Evolutionary conservation across 2,797 vertebrate species (phyloP).

Genomic region (Melanotaenia boesemani): DNA sequence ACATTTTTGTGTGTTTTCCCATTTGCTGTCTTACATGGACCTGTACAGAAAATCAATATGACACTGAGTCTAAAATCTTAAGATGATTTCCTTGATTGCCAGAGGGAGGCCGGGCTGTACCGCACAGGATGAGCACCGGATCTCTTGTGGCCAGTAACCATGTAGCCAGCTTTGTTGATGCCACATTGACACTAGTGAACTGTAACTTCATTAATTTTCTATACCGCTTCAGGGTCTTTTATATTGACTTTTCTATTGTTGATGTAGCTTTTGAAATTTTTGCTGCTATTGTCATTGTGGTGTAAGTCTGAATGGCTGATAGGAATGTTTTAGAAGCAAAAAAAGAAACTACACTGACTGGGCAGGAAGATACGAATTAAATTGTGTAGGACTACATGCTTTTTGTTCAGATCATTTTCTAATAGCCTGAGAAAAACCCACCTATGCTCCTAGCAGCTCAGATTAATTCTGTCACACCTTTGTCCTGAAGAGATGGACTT

Average conservation of each 20-base stretch:
- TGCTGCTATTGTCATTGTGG: background rate
- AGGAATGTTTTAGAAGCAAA: background rate
- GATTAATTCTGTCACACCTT: conserved; percentile 39
- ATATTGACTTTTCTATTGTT: background rate
- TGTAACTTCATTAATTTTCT: background rate
- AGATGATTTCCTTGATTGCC: conserved; percentile 40
- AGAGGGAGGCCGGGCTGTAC: conserved; percentile 16
- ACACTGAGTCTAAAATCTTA: conserved; percentile 30
- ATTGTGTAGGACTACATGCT: background rate
- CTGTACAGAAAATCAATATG: conserved; percentile 37
- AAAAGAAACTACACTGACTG: background rate
- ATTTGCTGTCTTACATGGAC: background rate
- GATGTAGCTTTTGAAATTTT: background rate
- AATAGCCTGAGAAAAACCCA: conserved; percentile 3
- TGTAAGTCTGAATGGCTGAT: conserved; percentile 22
- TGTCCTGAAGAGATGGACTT: conserved; percentile 19
- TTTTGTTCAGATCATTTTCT: conserved; percentile 13
- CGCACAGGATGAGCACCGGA: background rate
- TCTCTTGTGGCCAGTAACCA: background rate
- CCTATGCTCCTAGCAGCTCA: background rate
- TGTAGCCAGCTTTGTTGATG: background rate
- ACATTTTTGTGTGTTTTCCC: background rate
- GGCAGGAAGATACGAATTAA: background rate
- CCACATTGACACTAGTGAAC: background rate
- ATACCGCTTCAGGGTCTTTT: too few relatives aligned